Evolutionary conservation across 53 echinoderm and acorn worm species (phyloP), one percentile per base, ranked within the genome.

Genomic region (Pentamera pediparva): DNA sequence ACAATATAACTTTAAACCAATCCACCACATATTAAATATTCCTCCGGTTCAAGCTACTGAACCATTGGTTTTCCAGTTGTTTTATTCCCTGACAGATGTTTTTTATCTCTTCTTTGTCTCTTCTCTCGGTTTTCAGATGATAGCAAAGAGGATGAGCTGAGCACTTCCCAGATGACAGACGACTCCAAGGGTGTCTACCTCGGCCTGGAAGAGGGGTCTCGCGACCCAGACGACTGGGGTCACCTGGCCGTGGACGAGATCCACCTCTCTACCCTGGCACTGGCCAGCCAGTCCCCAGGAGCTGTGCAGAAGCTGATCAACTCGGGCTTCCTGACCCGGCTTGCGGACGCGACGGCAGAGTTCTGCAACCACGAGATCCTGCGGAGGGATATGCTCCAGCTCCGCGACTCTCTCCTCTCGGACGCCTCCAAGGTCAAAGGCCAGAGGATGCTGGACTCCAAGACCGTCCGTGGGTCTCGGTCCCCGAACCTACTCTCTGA

Each of bases 211-310:
- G 69, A 34, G 47, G 49, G 59, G 13, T 3, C 25, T n/a, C 59
- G 29, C 9, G 43, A 15, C 4, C 65, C 64, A 33, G 73, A 72
- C 13, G 54, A 72, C 3, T 72, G 73, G 73, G 73, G 79, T 72
- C 91, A 91, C 77, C 83, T 91, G 61, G 91, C 92, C 69, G 61
- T 98, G 12, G 91, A 98, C 49, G 91, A 98, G 48, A 86, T 82
- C 24, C 98, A 98, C 71, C 86, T 98, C 3, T 64, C 83, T 25
- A 84, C 91, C 4, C 55, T 98, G 39, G 91, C 91, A 3, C 61
- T 88, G 28, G 89, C 91, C 28, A 92, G 91, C 24, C 91, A 91
- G 79, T 92, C 91, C 5, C 81, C 83, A 5, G 69, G 75, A 2
- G 86, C 98, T 35, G 88, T 80, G 11, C 41, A 72, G 60, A 92